A percentile compares a stretch with the other conserved stretches of the same genome.
These are phyloP conservation scores for Linepithema humile DNA, from an alignment of 1,140 invertebrate species.

Conservation along the genomic window DNA sequence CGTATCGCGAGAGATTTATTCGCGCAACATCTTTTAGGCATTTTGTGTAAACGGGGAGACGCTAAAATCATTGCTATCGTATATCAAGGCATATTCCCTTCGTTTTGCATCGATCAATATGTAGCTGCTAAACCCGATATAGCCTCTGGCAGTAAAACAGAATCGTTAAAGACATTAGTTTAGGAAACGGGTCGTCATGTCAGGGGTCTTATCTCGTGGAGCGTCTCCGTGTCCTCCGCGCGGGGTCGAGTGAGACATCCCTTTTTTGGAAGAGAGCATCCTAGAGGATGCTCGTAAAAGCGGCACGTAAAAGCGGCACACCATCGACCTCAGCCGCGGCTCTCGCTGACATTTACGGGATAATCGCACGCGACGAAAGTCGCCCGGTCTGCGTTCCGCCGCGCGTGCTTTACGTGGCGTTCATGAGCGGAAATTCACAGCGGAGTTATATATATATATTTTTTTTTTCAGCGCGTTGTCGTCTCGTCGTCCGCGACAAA, in stretches of 20 bases:
- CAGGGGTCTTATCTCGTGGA: constrained; percentile 40
- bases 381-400: not conserved
- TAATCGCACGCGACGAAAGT: constrained; percentile 71
- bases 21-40: not conserved
- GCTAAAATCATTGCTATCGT: not conserved
- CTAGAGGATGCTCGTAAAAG: constrained; percentile 62
- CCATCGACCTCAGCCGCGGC: not conserved
- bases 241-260: constrained; percentile 44
- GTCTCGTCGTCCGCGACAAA: constrained; percentile 53
- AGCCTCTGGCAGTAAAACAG: constrained; percentile 26
- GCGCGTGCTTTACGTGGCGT: constrained; percentile 45
- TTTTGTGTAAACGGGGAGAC: not conserved
- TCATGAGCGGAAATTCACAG: constrained; percentile 5
- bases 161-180: constrained; percentile 54
- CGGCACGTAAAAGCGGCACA: no score
- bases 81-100: no score
- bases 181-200: constrained; percentile 41
- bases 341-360: constrained; percentile 70
- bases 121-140: constrained; percentile 17
- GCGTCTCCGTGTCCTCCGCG: constrained; percentile 27
- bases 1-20: not conserved
- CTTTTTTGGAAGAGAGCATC: constrained; percentile 64
- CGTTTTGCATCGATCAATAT: constrained; percentile 13
- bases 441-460: no score
- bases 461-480: not conserved